Conservation (phyloP, 2,797 vertebrate species). For the Astyanax mexicanus region DNA sequence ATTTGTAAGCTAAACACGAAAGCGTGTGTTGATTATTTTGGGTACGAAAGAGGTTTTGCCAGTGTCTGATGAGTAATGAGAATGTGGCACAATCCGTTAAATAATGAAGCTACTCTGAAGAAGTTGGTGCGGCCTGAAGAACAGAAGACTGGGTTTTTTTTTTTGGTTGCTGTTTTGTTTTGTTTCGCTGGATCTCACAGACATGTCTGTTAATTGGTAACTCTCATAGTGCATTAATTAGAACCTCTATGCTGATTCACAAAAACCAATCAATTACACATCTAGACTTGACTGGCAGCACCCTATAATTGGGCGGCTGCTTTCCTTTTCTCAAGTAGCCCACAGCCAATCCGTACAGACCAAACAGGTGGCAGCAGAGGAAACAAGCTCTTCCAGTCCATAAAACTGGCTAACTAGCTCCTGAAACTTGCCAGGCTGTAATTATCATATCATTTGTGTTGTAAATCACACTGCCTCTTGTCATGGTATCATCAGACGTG, state of each 20-base stretch:
- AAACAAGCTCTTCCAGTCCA: constrained; percentile 78
- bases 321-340: constrained; percentile 60
- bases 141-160: constrained; percentile 24
- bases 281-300: constrained; percentile 59
- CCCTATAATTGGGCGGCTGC: constrained; percentile 63
- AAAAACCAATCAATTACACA: constrained; percentile 67
- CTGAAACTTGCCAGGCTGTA: constrained; percentile 65
- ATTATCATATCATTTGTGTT: constrained; percentile 75
- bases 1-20: constrained; percentile 54
- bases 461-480: constrained; percentile 73
- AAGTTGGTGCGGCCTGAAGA: constrained; percentile 10
- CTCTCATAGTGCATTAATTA: constrained; percentile 71
- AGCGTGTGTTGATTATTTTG: constrained; percentile 48
- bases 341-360: constrained; percentile 69
- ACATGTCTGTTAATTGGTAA: constrained; percentile 52
- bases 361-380: constrained; percentile 72
- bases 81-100: constrained; percentile 38
- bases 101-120: constrained; percentile 32
- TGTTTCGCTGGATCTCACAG: constrained; percentile 53
- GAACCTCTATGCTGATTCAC: constrained; percentile 69
- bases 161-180: constrained; percentile 51
- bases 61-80: constrained; percentile 38
- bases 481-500: constrained; percentile 65
- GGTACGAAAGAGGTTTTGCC: constrained; percentile 27
- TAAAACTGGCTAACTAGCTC: constrained; percentile 71